phyloP scores from a whole-genome alignment of 2,797 vertebrate species.

The Rhabdophis nuchalis region DNA sequence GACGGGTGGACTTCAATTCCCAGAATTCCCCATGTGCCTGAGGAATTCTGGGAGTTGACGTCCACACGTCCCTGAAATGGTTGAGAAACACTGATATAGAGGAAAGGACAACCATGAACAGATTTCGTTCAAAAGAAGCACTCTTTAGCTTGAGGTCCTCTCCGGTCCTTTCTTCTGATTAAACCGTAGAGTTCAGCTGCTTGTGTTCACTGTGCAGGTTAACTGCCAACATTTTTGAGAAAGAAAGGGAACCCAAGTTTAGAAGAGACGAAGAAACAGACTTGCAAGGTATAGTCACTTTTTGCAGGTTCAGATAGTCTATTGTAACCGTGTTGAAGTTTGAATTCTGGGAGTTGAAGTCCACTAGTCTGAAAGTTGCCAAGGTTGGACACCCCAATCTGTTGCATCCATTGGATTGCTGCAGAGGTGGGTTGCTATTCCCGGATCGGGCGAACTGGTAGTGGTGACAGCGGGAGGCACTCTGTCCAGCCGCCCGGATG shows the following conservation, averaged over 20 bases:
- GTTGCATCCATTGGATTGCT: not conserved
- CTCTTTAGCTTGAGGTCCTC: not conserved
- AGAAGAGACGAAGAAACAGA: not conserved
- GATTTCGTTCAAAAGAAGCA: not conserved
- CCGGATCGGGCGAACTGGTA: too few relatives aligned
- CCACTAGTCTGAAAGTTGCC: not conserved
- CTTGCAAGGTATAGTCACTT: not conserved
- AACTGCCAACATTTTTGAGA: not conserved
- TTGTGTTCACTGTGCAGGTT: not conserved
- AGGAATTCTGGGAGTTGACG: not conserved
- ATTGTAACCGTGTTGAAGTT: not conserved
- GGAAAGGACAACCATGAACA: not conserved
- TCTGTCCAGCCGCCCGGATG: too few relatives aligned
- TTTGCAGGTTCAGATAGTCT: not conserved
- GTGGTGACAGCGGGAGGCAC: too few relatives aligned
- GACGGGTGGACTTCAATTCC: not conserved
- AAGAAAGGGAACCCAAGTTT: not conserved
- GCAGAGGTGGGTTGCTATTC: too few relatives aligned
- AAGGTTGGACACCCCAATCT: not conserved
- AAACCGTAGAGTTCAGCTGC: not conserved
- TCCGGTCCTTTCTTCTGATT: not conserved
- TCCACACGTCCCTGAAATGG: not conserved
- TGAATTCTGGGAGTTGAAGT: not conserved
- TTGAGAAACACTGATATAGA: not conserved
- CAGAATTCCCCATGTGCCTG: not conserved